These are phyloP conservation scores for Rhinoderma darwinii DNA, from an alignment of 2,113 vertebrate species.

Conservation along the genomic window DNA sequence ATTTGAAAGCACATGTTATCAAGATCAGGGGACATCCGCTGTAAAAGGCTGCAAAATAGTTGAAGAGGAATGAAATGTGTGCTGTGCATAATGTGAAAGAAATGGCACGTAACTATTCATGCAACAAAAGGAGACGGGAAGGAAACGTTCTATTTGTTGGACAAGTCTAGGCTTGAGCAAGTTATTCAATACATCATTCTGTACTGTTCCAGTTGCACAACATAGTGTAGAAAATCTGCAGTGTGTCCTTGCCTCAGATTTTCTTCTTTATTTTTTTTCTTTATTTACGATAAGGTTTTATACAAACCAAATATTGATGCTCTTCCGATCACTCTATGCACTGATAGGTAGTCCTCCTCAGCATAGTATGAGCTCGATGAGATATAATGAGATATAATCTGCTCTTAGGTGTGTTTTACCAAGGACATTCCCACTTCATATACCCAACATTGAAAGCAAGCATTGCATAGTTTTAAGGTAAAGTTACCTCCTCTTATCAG, in stretches of 20 bases:
- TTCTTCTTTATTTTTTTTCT: constrained; percentile 11
- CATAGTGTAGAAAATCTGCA: constrained; percentile 22
- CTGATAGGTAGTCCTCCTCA: neutral
- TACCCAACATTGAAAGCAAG: too few relatives aligned
- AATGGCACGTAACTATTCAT: constrained; percentile 49
- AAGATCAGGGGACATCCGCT: constrained; percentile 53
- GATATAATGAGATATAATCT: neutral
- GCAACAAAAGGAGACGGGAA: constrained; percentile 54
- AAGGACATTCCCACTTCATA: neutral
- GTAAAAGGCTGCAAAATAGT: constrained; percentile 47
- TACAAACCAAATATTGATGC: constrained; percentile 2
- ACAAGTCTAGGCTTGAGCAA: constrained; percentile 54
- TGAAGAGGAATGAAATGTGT: constrained; percentile 51
- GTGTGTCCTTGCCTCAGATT: constrained; percentile 13
- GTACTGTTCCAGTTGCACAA: constrained; percentile 54
- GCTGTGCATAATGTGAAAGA: constrained; percentile 38
- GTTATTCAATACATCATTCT: constrained; percentile 57
- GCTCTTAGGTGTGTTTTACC: neutral
- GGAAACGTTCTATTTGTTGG: constrained; percentile 55
- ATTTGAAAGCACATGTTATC: constrained; percentile 13
- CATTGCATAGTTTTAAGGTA: too few relatives aligned
- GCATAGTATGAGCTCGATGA: too few relatives aligned
- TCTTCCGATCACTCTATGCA: neutral
- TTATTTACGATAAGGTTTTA: neutral
- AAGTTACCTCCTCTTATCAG: too few relatives aligned